Percentiles rank a stretch among this genome's conserved stretches.
These are phyloP conservation scores for Ethmia dodecea DNA, from an alignment of 2,888 invertebrate genomes.

Conservation along the genomic window DNA sequence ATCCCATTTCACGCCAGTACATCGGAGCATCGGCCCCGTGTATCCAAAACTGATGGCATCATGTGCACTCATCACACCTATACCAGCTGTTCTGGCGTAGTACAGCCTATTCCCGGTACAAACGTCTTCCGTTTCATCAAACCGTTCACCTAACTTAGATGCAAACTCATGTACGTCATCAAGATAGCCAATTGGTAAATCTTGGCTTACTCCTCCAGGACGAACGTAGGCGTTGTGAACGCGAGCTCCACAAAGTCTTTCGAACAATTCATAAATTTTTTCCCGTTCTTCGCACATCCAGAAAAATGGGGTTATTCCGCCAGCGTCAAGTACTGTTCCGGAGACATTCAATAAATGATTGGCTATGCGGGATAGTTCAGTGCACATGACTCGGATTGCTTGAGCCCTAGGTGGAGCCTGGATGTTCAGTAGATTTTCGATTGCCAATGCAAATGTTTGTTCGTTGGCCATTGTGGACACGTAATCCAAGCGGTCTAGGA, in stretches of 20 bases:
- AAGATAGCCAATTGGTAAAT: slow-evolving; percentile 80
- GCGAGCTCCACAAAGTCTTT: slow-evolving; percentile 88
- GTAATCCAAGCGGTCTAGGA: slow-evolving; percentile 92
- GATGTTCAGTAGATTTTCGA: slow-evolving; percentile 89
- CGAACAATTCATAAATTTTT: slow-evolving; percentile 90
- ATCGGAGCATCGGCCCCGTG: slow-evolving; percentile 84
- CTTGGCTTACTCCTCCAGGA: slow-evolving; percentile 86
- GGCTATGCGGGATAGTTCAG: slow-evolving; percentile 86
- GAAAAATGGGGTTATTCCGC: slow-evolving; percentile 93
- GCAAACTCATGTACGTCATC: slow-evolving; percentile 88
- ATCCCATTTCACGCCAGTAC: slow-evolving; percentile 93
- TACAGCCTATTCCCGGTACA: slow-evolving; percentile 84
- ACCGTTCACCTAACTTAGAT: slow-evolving; percentile 81
- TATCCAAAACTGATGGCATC: slow-evolving; percentile 88
- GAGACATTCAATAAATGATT: slow-evolving; percentile 89
- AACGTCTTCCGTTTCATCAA: slow-evolving; percentile 91
- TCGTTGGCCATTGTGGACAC: slow-evolving; percentile 91
- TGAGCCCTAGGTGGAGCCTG: slow-evolving; percentile 87
- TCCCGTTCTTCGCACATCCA: slow-evolving; percentile 95
- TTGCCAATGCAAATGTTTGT: slow-evolving; percentile 85
- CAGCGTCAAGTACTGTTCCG: slow-evolving; percentile 87
- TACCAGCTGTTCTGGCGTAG: slow-evolving; percentile 81
- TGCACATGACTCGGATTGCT: slow-evolving; percentile 86
- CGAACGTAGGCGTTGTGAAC: slow-evolving; percentile 90
- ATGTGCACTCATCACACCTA: slow-evolving; percentile 84